Conservation (phyloP, 2,113 vertebrate genomes). For the Lepisosteus oculatus region DNA sequence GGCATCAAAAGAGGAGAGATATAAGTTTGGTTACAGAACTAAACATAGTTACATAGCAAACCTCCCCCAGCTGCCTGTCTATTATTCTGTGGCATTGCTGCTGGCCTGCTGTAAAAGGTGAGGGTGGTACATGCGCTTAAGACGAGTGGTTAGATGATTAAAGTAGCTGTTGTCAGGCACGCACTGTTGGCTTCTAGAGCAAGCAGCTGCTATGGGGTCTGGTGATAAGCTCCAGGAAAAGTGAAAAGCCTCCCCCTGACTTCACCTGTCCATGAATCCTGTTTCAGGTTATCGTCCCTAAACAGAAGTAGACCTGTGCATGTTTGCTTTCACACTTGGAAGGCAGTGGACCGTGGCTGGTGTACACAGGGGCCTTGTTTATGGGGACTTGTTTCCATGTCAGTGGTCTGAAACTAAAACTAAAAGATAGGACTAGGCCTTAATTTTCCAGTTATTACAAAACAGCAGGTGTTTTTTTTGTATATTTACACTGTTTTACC, state of each 20-base stretch:
- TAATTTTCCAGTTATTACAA: too few species aligned
- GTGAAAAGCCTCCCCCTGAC: slow-evolving; percentile 33
- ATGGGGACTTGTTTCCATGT: slow-evolving; percentile 36
- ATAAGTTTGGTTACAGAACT: too few species aligned
- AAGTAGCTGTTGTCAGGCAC: background rate
- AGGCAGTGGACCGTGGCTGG: slow-evolving; percentile 15
- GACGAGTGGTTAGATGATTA: background rate
- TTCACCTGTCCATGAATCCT: slow-evolving; percentile 23
- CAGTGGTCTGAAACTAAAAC: slow-evolving; percentile 30
- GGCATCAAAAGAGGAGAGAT: too few species aligned
- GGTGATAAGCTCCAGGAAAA: slow-evolving; percentile 22
- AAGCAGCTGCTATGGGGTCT: slow-evolving; percentile 8
- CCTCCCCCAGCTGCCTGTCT: too few species aligned
- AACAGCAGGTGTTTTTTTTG: too few species aligned
- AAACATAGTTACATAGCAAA: too few species aligned
- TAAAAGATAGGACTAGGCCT: background rate
- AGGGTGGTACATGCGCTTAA: too few species aligned
- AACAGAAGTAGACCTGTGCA: slow-evolving; percentile 40
- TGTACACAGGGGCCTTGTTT: slow-evolving; percentile 25
- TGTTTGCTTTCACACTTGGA: slow-evolving; percentile 36
- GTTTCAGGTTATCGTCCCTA: slow-evolving; percentile 39
- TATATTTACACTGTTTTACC: too few species aligned
- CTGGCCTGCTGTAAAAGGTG: too few species aligned
- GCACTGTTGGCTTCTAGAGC: background rate
- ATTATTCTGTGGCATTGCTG: too few species aligned